Base-by-base conservation (phyloP, 2,888 invertebrate species). In the Trilocha varians region DNA sequence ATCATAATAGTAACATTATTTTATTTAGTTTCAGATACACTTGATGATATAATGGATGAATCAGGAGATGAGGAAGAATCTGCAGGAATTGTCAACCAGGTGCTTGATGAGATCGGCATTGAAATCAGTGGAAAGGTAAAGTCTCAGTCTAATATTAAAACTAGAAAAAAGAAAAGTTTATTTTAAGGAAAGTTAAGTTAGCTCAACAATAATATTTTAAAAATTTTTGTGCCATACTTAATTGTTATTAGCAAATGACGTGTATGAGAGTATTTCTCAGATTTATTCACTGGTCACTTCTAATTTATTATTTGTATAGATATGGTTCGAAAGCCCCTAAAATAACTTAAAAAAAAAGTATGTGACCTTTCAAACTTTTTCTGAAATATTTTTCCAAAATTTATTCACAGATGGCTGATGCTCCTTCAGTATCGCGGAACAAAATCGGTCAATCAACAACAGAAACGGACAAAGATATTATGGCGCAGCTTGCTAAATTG, bases 21-120 rank as follows among this genome's bases (percentile, higher is more conserved):
- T 38, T 38, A 18, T 38, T 34, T 46, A 95, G 94, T 97, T 67
- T 94, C 94, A 78, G 97, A 97, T 44, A 93, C 95, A 0, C 78
- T 97, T 52, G 96, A 97, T 75, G 95, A 96, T 61, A 94, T 97
- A 61, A 85, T 97, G 58, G 90, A 89, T 33, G 96, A 95, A 59
- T 95, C 95, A 8, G 97, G 92, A 0, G 97, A 97, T 73, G 97
- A 97, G 70, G 92, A 93, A 53, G 96, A 97, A 74, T 89, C 92
- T 59, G 94, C 96, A 64, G 91, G 91, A 50, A 91, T 98, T 77
- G 93, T 97, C n/a, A 91, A 88, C 62, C 90, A 95, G 78, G 96
- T 97, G 34, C 87, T 97, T n/a, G 97, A 97, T 80, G 97, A 98
- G 83, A 97, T 98, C 61, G 97, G 97, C 49, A 97, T 98, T 73